Evolutionary conservation across 2,797 vertebrate genomes (phyloP), one percentile per base, ranked within the genome.

Genomic region (Coregonus ussuriensis): DNA sequence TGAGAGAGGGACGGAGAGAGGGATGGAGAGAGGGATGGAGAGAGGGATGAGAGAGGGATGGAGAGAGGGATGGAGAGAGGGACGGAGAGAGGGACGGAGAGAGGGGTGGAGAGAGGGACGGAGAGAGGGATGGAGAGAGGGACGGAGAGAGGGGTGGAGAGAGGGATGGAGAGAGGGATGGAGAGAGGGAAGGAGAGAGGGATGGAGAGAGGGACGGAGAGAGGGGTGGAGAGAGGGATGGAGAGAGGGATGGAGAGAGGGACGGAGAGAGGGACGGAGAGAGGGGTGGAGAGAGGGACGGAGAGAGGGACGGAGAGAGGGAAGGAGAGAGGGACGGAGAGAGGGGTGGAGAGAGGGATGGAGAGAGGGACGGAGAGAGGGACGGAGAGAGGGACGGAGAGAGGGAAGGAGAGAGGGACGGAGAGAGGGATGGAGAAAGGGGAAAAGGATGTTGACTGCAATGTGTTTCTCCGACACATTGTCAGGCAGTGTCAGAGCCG

Each of bases 381-480:
- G 78, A 25, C 25, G 25, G 16, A 69, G 83, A 76, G 77, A 82
- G 69, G 71, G 41, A 25, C 56, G 47, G 1, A 62, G 75, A 35
- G 56, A 21, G 75, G 75, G 78, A n/a, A n/a, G n/a, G n/a, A n/a
- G n/a, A n/a, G n/a, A n/a, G n/a, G n/a, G 25, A 25, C 25, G 25
- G 16, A 69, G 83, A 76, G 77, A 82, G 69, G 71, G 41, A 25
- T 63, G 47, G 1, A 62, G 75, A 35, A 62, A 21, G 75, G 75
- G 78, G 69, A 78, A 79, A 76, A 77, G 47, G 21, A 69, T 71
- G 74, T 47, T 84, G 74, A 79, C 81, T 69, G 79, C 72, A 74
- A 54, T 67, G 74, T 47, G 75, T 78, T 84, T 78, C 79, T 82
- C 72, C 2, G 77, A 76, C 74, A 62, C 84, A 76, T 72, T 75